phyloP scores from a whole-genome alignment of 2,797 vertebrate species.

The Peromyscus melanophrys region DNA sequence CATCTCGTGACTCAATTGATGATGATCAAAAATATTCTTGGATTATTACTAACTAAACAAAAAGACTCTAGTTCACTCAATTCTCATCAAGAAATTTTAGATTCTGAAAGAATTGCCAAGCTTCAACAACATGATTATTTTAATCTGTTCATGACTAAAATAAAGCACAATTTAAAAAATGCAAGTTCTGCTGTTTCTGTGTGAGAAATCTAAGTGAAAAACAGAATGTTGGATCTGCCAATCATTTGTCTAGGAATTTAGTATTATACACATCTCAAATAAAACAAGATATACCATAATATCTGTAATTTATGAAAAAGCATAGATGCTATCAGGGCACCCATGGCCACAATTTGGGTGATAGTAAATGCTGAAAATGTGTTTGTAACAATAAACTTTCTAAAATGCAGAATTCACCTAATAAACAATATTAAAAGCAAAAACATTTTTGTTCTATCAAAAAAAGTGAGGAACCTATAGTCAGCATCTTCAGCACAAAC shows the following conservation, averaged over 20 bases:
- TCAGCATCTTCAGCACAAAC: not conserved
- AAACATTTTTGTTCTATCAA: not conserved
- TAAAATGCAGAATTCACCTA: not conserved
- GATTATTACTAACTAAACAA: not conserved
- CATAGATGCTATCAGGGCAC: not conserved
- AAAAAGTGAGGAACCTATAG: not conserved
- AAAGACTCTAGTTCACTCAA: fast-evolving
- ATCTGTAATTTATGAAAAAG: not conserved
- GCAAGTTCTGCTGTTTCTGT: not conserved
- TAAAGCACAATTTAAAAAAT: not conserved
- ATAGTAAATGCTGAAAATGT: not conserved
- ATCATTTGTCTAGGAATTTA: not conserved
- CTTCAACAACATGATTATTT: not conserved
- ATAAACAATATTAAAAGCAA: not conserved
- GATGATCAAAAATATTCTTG: not conserved
- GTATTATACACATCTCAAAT: not conserved
- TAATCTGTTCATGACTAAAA: not conserved
- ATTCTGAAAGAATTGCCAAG: not conserved
- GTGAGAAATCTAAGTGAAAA: not conserved
- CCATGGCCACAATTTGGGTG: not conserved
- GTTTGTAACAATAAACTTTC: not conserved
- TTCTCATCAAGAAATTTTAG: not conserved
- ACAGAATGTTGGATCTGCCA: not conserved
- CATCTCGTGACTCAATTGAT: not conserved
- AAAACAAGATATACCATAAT: not conserved